These are phyloP conservation scores for Corythornis madagascariensis DNA, from an alignment of 2,113 vertebrate species.

Conservation along the genomic window DNA sequence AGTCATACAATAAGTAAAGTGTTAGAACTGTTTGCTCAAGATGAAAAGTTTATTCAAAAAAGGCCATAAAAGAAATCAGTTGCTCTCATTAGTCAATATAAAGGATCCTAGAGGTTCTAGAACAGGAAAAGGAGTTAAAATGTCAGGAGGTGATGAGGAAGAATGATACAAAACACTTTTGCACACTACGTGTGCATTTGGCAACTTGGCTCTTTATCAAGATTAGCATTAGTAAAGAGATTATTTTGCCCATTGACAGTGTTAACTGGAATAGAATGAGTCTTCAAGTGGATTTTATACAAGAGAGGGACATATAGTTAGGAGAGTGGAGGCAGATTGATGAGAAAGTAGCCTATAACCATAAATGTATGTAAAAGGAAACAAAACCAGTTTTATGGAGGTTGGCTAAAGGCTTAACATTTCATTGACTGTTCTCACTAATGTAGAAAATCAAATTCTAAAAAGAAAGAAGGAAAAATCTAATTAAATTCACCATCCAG, in stretches of 20 bases:
- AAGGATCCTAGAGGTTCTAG: neutral
- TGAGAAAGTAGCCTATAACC: neutral
- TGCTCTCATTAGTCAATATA: neutral
- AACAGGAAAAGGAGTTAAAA: neutral
- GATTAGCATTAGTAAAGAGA: neutral
- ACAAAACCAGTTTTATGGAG: neutral
- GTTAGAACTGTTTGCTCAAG: neutral
- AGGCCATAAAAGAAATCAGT: neutral
- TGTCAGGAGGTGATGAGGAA: neutral
- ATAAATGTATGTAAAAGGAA: neutral
- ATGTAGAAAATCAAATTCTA: neutral
- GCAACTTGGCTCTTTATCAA: neutral
- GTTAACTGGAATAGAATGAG: neutral
- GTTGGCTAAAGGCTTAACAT: neutral
- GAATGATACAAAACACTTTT: neutral
- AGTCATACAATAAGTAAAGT: neutral
- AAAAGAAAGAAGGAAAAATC: neutral
- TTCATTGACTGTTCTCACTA: neutral
- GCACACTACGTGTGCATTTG: fast-evolving
- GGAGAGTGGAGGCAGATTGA: neutral
- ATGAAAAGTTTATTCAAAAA: neutral
- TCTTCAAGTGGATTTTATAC: neutral
- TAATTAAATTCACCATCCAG: neutral
- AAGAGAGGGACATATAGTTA: neutral
- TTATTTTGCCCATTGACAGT: neutral